Base-by-base conservation (phyloP, 2,113 vertebrate genomes). In the Scatophagus argus region DNA sequence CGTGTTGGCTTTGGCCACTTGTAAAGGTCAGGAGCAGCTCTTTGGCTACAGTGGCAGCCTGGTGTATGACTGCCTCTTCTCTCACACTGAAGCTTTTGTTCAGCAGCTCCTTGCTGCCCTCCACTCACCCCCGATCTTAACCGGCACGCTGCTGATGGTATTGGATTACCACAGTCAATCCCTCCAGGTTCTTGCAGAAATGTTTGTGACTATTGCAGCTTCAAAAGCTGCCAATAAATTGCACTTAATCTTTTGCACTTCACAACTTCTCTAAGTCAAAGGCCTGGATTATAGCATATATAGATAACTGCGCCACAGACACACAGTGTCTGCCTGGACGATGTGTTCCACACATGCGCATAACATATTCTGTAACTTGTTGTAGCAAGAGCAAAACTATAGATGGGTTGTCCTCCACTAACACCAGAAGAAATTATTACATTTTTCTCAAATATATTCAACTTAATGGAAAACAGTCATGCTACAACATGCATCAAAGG, bases 11-110 rank as follows among this genome's bases (percentile, higher is more conserved):
- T 54, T 19, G 55, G 83, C 67, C 54, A 61, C 64, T 84, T 72
- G 43, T 80, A 91, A 93, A 92, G 89, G 91, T 92, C 91, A 91
- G 83, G 39, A 78, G 73, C 55, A 32, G 81, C 72, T 77, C 62
- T 74, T 76, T 64, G 51, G 81, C 77, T 66, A 60, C 65, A 21
- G 71, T 82, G 84, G 84, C 84, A 81, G 69, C 29, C 43, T 25
- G 66, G 49, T 60, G 21, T 81, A 41, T 64, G 75, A 65, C 64
- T 17, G 78, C 69, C 77, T 59, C 74, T 54, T 46, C 74, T 52
- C 64, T 54, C 70, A 92, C 90, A 92, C 87, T 85, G 75, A 73
- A 25, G 43, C 73, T 86, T 87, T 90, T 89, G 90, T 92, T 84
- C 47, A 39, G 46, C 55, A 2, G 62, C 63, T 80, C 34, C 46